Evolutionary conservation across 2,888 invertebrate genomes (phyloP).

Genomic region (Lasioglossum figueresi): DNA sequence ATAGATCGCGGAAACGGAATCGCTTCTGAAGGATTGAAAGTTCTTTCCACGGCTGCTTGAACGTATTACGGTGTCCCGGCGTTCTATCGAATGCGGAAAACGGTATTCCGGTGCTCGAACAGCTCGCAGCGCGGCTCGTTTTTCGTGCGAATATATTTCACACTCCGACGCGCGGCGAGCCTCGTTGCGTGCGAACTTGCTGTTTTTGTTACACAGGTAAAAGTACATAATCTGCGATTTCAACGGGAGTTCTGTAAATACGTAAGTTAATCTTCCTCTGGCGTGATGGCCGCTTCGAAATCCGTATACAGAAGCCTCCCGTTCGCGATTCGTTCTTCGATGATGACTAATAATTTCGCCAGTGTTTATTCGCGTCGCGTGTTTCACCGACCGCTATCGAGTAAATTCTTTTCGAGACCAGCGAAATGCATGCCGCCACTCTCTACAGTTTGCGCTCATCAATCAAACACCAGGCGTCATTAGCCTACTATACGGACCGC

Average conservation of each 20-base stretch:
- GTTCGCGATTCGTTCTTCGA: background rate
- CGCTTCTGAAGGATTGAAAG: background rate
- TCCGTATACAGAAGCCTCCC: background rate
- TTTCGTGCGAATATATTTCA: background rate
- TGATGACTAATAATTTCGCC: slow-evolving; percentile 2
- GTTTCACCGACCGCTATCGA: background rate
- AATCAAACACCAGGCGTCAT: slow-evolving; percentile 12
- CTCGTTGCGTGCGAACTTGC: background rate
- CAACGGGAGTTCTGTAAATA: background rate
- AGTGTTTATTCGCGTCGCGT: slow-evolving; percentile 21
- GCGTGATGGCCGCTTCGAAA: background rate
- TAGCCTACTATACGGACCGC: background rate
- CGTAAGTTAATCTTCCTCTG: background rate
- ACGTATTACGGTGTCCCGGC: background rate
- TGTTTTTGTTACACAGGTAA: background rate
- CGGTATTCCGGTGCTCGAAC: background rate
- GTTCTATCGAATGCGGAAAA: background rate
- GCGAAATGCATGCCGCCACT: slow-evolving; percentile 3
- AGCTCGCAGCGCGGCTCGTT: background rate
- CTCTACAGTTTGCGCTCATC: slow-evolving; percentile 23
- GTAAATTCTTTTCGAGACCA: slow-evolving; percentile 14
- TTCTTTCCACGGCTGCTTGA: background rate
- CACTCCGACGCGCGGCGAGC: background rate
- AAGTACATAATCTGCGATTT: background rate
- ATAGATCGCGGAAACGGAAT: background rate